Percentiles rank a stretch among this genome's conserved stretches.
Conservation (phyloP, 2,888 invertebrate species). For the Polyommatus icarus region DNA sequence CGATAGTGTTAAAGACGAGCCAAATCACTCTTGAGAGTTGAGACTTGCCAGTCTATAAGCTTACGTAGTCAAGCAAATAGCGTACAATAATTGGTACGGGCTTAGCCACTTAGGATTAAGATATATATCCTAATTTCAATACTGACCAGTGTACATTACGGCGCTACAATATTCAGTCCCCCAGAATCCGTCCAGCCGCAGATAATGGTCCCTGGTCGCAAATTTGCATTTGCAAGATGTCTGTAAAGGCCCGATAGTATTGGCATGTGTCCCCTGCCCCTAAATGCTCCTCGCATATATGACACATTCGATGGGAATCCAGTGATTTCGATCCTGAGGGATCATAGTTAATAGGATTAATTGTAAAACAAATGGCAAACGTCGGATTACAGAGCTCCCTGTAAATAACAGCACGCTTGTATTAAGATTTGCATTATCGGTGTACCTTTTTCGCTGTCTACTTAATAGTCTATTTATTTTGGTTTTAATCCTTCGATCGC, state of each 20-base stretch:
- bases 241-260: slow-evolving; percentile 28
- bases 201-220: slow-evolving; percentile 10
- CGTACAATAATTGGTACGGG: too few species aligned
- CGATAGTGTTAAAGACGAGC: too few species aligned
- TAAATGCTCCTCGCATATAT: slow-evolving; percentile 16
- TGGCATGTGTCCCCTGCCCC: slow-evolving; percentile 11
- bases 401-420: too few species aligned
- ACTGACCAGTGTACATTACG: background rate
- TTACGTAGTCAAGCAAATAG: too few species aligned
- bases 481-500: too few species aligned
- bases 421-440: too few species aligned
- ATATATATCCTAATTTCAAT: background rate
- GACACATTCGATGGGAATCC: slow-evolving; percentile 17
- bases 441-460: too few species aligned
- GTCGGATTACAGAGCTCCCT: too few species aligned
- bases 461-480: too few species aligned
- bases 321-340: slow-evolving; percentile 10
- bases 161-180: slow-evolving; percentile 15
- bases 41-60: too few species aligned
- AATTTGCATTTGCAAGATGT: slow-evolving; percentile 31
- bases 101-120: background rate
- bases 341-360: background rate
- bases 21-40: too few species aligned
- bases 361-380: too few species aligned
- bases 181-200: slow-evolving; percentile 12